A percentile compares a stretch with the other conserved stretches of the same genome.
Conservation (phyloP, 2,797 vertebrate genomes). For the Mico argentatus region DNA sequence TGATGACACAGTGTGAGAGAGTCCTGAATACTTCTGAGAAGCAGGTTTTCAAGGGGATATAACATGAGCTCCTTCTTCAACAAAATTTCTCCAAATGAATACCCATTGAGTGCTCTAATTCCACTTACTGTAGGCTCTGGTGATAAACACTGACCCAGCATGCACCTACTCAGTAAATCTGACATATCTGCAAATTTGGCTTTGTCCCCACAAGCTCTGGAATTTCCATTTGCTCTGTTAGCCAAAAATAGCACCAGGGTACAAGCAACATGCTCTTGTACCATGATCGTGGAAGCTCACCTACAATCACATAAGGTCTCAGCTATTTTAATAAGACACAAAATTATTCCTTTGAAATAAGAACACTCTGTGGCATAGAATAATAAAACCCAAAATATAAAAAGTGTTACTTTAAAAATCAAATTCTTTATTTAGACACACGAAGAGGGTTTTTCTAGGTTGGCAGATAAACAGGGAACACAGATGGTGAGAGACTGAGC, state of each 20-base stretch:
- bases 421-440: neutral
- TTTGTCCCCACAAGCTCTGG: neutral
- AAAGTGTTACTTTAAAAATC: neutral
- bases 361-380: neutral
- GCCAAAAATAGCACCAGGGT: neutral
- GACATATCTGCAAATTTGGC: neutral
- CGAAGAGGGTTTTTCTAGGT: neutral
- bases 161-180: neutral
- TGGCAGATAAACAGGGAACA: constrained; percentile 23
- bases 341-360: neutral
- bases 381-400: neutral
- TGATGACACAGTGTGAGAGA: neutral
- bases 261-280: neutral
- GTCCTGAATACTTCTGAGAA: neutral
- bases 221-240: neutral
- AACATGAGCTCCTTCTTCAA: neutral
- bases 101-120: neutral
- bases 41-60: neutral
- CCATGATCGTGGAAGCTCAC: neutral
- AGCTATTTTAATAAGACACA: neutral
- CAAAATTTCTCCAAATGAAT: neutral
- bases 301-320: neutral
- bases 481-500: neutral
- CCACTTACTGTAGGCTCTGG: neutral
- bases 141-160: neutral